Evolutionary conservation across 2,797 vertebrate species (phyloP), one percentile per base, ranked within the genome.

Genomic region (Pyrrhura leucotis): DNA sequence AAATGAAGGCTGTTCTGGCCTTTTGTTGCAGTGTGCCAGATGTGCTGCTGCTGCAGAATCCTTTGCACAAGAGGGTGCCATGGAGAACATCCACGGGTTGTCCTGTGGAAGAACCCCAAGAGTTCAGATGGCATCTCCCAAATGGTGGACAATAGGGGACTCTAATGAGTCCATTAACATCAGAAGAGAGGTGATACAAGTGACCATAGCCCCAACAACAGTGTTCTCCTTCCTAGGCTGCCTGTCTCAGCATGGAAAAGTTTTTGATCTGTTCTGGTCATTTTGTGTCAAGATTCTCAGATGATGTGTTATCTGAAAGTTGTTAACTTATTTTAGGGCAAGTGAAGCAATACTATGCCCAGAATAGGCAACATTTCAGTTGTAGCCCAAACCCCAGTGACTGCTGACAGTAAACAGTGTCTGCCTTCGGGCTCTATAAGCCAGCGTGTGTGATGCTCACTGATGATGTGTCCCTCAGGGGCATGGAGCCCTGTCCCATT

Each of bases 401-500:
- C 61, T 0, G 1, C 26, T 44, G 69, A 31, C 17, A 39, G 23
- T 1, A 1, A 35, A 12, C 2, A 1, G 17, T 42, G 23, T 48
- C 63, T 44, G 21, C 29, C 56, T 48, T 42, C 7, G 14, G 39
- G 23, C 2, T 2, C 31, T 69, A 35, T 35, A 29, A 53, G 45
- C 16, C 19, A 21, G 4, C 35, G 3, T 1, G 1, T 28, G 7
- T 3, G 19, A n/a, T 3, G 3, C 33, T 63, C 2, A 0, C 18
- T 62, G 42, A 20, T 80, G 25, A 44, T 20, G 9, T 17, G 15
- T 40, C 37, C 50, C 15, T 54, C 8, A 31, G 25, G 17, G 12
- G 22, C 23, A 54, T 0, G 1, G 51, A 62, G 18, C 39, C 35
- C 59, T 67, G 28, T 44, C n/a, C 18, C 0, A 0, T 58, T 71